Evolutionary conservation across 1,140 invertebrate species (phyloP).

Genomic region (Drosophila neocordata): DNA sequence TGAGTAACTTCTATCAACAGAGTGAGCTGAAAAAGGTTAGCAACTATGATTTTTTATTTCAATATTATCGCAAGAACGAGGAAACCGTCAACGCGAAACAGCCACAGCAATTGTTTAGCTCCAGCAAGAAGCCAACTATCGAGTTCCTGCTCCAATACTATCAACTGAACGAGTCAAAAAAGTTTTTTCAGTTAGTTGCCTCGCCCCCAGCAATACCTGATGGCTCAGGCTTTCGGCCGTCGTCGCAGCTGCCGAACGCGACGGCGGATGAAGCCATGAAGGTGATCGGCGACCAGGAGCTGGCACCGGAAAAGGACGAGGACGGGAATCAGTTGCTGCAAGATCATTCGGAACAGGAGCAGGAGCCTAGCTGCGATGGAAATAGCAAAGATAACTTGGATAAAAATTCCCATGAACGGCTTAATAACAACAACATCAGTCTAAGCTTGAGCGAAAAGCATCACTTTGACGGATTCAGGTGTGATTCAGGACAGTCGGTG

Average conservation of each 20-base stretch:
- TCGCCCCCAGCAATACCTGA: conserved; percentile 76
- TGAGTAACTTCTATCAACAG: conserved; percentile 77
- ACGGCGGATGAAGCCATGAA: conserved; percentile 38
- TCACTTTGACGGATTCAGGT: conserved; percentile 11
- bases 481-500: not conserved
- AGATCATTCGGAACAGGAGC: not conserved
- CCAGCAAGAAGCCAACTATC: conserved; percentile 68
- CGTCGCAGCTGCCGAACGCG: conserved; percentile 50
- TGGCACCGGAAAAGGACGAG: conserved; percentile 13
- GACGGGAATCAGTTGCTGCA: conserved; percentile 4
- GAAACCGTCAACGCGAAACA: conserved; percentile 29
- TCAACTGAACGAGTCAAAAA: conserved; percentile 81
- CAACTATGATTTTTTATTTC: conserved; percentile 76
- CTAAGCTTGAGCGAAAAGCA: not conserved
- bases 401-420: not conserved
- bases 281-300: conserved; percentile 27
- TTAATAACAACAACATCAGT: conserved; percentile 49
- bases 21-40: conserved; percentile 68
- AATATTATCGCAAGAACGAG: conserved; percentile 72
- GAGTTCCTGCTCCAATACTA: conserved; percentile 80
- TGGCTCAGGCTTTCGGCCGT: conserved; percentile 45
- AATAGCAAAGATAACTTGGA: conserved; percentile 12
- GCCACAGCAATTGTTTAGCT: conserved; percentile 46
- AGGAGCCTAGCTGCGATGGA: not conserved
- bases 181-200: conserved; percentile 83